Base-by-base conservation (phyloP, 1,140 invertebrate genomes). In the Schlechtendalia chinensis region DNA sequence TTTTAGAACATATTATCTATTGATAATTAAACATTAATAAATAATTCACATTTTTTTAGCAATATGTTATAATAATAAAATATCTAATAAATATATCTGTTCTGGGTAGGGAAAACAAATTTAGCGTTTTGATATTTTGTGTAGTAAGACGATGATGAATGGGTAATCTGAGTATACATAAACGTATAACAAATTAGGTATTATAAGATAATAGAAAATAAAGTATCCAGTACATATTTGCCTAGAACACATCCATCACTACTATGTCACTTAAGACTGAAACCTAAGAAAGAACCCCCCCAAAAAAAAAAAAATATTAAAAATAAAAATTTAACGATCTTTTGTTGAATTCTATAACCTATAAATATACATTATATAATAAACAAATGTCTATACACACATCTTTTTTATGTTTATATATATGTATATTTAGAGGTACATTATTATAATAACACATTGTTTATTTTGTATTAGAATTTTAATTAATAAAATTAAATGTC, bases 131-230 rank as follows among this genome's bases (percentile, higher is more conserved):
- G 3, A 1, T 58, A 17, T 22, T 32, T 16, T 22, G 63, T 71
- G 50, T 24, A 71, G 50, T 10, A 71, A 19, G 24, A 71, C 3
- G 16, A 71, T 71, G 47, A 71, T 71, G 16, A 71, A 71, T 71
- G 69, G 24, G 69, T 50, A 71, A 53, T 53, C 24, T 11, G 47
- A 71, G 47, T 53, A 71, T 39, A 71, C 59, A 29, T 63, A 63
- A 32, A 63, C 27, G 27, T 4, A 63, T 32, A 53, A 71, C 47
- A n/a, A 71, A 71, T 71, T 53, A 50, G 45, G 50, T 71, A 71
- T 19, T 27, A 53, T 29, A 53, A 19, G 24, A 54, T 71, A 53
- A 53, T 71, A 53, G 5, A 50, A 50, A 71, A 71, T 71, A 53
- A 69, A 50, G 39, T 71, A 53, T 8, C 24, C 8, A n/a, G 69